Evolutionary conservation across 2,888 invertebrate genomes (phyloP), one percentile per base, ranked within the genome.

Genomic region (Cephonodes hylas): DNA sequence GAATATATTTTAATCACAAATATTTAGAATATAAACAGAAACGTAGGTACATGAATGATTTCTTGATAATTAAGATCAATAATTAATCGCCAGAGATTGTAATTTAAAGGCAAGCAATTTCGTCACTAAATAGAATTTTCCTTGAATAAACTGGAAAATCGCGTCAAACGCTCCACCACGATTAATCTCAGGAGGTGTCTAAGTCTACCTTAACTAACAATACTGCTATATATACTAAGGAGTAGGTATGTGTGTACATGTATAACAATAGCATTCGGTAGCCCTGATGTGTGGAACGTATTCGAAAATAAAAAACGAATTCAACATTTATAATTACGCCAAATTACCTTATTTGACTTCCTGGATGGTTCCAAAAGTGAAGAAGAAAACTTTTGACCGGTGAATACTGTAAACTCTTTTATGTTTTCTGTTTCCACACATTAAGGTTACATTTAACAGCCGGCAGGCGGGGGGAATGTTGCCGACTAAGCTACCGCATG

Each of bases 401-500:
- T 4, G 27, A n/a, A 25, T 15, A 57, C 59, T 22, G 42, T 23
- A 10, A 18, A 8, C 10, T 10, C 42, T 2, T 53, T 20, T 13
- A 46, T 27, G 71, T n/a, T n/a, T n/a, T n/a, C n/a, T 15, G 22
- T 60, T 72, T 80, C 84, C 83, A 86, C 83, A 80, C 80, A 76
- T 74, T 84, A 82, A 74, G 82, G 83, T 79, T 83, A 83, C 83
- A 80, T 66, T 66, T 68, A 79, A 83, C 81, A 73, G 78, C 76
- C 87, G 84, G 81, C 87, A 75, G 77, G 53, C 76, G 81, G 75
- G 71, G 73, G 83, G 80, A 81, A 81, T 80, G 77, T 76, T 75
- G 84, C 81, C 88, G 86, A 80, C 84, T 65, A 85, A 88, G 86
- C 91, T 86, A 88, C 88, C 86, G 84, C 89, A 91, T 91, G 91